Evolutionary conservation across 2,113 vertebrate genomes (phyloP).

Genomic region (Tiliqua scincoides): DNA sequence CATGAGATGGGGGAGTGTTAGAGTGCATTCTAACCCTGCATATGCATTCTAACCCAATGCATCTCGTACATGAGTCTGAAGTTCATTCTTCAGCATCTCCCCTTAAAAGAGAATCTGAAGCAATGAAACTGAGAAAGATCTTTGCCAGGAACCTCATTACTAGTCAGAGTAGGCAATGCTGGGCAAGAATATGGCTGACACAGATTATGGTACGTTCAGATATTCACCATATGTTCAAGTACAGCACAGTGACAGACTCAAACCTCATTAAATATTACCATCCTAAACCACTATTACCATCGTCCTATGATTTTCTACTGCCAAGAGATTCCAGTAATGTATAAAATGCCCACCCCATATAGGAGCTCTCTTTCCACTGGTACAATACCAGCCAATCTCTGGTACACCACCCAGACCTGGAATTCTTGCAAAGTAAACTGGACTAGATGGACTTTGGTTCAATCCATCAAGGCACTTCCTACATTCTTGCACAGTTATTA

Average conservation of each 20-base stretch:
- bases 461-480: background rate
- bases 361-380: background rate
- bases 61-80: too few relatives aligned
- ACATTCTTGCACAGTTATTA: background rate
- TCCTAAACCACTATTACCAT: background rate
- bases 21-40: background rate
- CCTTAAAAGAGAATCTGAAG: background rate
- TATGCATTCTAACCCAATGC: too few relatives aligned
- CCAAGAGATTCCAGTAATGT: background rate
- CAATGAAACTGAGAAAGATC: background rate
- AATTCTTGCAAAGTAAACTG: background rate
- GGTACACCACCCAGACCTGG: background rate
- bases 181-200: background rate
- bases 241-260: background rate
- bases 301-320: background rate
- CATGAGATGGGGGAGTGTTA: too few relatives aligned
- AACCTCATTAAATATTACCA: background rate
- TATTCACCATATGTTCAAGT: background rate
- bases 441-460: background rate
- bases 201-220: background rate
- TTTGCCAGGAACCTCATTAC: background rate
- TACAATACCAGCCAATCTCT: background rate
- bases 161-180: background rate
- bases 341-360: background rate
- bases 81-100: background rate